A percentile compares a stretch with the other conserved stretches of the same genome.
Conservation (phyloP, 2,113 vertebrate genomes). For the Ammodytes marinus region DNA sequence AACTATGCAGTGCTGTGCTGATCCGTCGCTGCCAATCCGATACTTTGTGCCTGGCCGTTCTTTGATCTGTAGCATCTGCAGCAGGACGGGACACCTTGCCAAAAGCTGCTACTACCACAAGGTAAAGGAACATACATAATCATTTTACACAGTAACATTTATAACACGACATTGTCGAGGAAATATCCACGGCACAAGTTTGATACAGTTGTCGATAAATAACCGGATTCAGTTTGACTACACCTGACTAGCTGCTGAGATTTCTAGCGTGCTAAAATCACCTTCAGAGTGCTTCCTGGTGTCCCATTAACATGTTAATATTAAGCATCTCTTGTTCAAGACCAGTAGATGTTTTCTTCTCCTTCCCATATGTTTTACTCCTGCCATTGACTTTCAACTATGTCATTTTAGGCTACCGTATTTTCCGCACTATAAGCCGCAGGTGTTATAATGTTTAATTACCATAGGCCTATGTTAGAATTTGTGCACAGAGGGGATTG, state of each 20-base stretch:
- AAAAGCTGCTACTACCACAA: conserved; percentile 68
- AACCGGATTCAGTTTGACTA: not conserved
- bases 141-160: not conserved
- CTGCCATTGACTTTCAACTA: not conserved
- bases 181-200: not conserved
- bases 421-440: too few species aligned
- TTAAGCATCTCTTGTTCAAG: not conserved
- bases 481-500: too few species aligned
- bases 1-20: conserved; percentile 16
- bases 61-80: conserved; percentile 65
- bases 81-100: conserved; percentile 64
- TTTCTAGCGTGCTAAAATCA: not conserved
- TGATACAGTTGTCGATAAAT: not conserved
- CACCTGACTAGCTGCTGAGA: not conserved
- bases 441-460: too few species aligned
- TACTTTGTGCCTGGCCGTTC: conserved; percentile 49
- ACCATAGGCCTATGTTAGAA: too few species aligned
- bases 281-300: not conserved
- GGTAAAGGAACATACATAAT: conserved; percentile 49
- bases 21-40: conserved; percentile 10
- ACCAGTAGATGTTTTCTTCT: not conserved
- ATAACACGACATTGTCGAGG: not conserved
- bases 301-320: too few species aligned
- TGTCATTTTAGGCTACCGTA: not conserved
- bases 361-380: not conserved